phyloP scores from a whole-genome alignment of 2,113 vertebrate species.

The Nibea coibor region DNA sequence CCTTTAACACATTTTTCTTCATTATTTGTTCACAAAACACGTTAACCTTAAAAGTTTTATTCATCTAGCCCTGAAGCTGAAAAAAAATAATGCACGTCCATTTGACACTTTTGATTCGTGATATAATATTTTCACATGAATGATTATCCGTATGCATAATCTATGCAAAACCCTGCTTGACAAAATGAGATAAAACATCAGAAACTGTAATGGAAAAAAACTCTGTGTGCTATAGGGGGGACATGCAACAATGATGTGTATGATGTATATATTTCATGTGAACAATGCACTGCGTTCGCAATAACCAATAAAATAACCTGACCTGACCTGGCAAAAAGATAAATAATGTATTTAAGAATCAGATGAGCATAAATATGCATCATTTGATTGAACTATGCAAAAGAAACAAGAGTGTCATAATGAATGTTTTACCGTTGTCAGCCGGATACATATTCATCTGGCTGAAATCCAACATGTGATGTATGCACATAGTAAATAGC shows the following conservation, averaged over 20 bases:
- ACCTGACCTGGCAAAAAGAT: background rate
- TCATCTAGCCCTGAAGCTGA: background rate
- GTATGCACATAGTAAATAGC: conserved; percentile 43
- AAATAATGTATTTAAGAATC: conserved; percentile 2
- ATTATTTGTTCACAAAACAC: background rate
- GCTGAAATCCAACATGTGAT: conserved; percentile 45
- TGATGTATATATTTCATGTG: background rate
- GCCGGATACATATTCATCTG: conserved; percentile 21
- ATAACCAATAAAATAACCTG: background rate
- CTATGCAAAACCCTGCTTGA: background rate
- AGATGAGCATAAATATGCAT: background rate
- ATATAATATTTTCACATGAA: background rate
- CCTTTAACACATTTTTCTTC: background rate
- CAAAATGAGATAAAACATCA: background rate
- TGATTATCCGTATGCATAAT: background rate
- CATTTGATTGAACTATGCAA: background rate
- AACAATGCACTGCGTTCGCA: background rate
- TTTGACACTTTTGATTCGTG: background rate
- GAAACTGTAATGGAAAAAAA: background rate
- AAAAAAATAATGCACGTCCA: background rate
- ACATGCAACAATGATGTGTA: background rate
- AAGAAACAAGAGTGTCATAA: background rate
- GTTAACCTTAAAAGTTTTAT: background rate
- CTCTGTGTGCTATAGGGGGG: background rate
- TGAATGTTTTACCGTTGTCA: conserved; percentile 38